Conservation (phyloP, 2,888 invertebrate genomes). For the Caenorhabditis sinica region DNA sequence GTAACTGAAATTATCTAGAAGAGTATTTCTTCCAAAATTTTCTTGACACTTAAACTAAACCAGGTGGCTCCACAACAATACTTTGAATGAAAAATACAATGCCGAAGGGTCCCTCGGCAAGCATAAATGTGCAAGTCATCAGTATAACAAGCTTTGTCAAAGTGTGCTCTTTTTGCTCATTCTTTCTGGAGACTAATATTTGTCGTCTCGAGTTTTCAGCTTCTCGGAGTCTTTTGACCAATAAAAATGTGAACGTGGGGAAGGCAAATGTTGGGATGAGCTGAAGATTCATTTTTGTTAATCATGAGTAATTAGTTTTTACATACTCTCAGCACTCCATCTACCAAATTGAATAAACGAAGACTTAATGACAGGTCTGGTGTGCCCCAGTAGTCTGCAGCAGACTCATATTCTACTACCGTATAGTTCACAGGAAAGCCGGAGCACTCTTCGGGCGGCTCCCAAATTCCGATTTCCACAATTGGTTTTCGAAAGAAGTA, state of each 20-base stretch:
- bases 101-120: no score
- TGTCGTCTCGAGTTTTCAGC: neutral
- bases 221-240: neutral
- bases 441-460: neutral
- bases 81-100: no score
- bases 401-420: neutral
- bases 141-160: no score
- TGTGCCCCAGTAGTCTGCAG: neutral
- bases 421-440: neutral
- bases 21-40: no score
- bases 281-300: neutral
- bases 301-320: no score
- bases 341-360: neutral
- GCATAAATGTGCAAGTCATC: no score
- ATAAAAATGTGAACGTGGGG: neutral
- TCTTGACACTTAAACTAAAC: no score
- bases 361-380: neutral
- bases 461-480: neutral
- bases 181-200: no score
- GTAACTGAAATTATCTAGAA: no score
- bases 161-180: no score
- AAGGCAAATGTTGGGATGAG: neutral
- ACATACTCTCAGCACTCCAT: neutral
- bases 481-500: neutral
- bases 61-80: no score